A percentile compares a stretch with the other conserved stretches of the same genome.
Conservation (phyloP, 2,113 vertebrate species). For the Pseudopodoces humilis region DNA sequence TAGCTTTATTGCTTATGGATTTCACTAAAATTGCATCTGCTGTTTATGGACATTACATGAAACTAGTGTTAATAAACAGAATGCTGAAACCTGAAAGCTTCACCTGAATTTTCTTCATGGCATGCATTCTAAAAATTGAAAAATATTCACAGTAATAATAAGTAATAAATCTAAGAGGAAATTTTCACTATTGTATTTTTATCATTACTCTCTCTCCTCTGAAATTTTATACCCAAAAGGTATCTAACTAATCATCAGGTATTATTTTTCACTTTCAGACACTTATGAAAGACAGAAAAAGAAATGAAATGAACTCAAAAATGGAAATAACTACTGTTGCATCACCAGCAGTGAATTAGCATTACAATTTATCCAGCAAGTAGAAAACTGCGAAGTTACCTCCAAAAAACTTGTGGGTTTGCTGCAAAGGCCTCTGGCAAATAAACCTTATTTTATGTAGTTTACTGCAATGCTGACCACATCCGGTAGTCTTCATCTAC, state of each 20-base stretch:
- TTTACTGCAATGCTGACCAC: constrained; percentile 37
- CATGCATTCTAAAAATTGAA: constrained; percentile 16
- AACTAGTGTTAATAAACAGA: constrained; percentile 38
- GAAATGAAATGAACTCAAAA: constrained; percentile 1
- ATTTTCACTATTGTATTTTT: neutral
- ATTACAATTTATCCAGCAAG: neutral
- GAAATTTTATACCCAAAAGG: constrained; percentile 50
- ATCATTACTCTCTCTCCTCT: constrained; percentile 14
- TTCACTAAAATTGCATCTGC: constrained; percentile 14
- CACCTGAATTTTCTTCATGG: neutral
- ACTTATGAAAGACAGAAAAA: constrained; percentile 31
- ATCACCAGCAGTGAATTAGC: neutral
- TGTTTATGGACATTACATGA: neutral
- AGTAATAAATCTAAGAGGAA: constrained; percentile 30
- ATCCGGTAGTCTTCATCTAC: constrained; percentile 5
- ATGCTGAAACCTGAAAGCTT: neutral
- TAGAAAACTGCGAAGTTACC: constrained; percentile 18
- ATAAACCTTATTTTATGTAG: neutral
- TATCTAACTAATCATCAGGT: constrained; percentile 30
- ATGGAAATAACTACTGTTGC: neutral
- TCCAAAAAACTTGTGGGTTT: constrained; percentile 52
- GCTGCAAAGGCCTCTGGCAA: constrained; percentile 60
- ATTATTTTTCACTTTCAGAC: constrained; percentile 38
- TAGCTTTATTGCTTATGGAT: constrained; percentile 29
- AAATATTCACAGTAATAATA: constrained; percentile 24